phyloP scores from a whole-genome alignment of 1,140 invertebrate genomes.

The Cotesia chilonis region DNA sequence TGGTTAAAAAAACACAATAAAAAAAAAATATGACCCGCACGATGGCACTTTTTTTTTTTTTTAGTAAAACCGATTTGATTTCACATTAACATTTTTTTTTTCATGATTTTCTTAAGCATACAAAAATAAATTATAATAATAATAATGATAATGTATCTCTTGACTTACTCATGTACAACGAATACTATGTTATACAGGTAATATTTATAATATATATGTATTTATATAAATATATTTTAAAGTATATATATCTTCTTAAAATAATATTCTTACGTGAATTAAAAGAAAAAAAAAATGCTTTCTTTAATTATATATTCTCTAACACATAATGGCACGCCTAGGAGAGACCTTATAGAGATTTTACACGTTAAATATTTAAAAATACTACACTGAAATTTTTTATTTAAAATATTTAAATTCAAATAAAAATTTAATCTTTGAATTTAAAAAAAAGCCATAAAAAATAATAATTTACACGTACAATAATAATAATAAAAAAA shows the following conservation, averaged over 20 bases:
- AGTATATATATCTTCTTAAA: constrained; percentile 37
- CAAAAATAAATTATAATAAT: constrained; percentile 59
- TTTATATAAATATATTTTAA: constrained; percentile 42
- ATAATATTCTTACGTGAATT: constrained; percentile 24
- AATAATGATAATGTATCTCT: constrained; percentile 53
- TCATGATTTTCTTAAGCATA: constrained; percentile 52
- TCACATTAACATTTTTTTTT: constrained; percentile 22
- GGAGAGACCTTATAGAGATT: constrained; percentile 37
- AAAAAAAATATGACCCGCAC: constrained; percentile 11
- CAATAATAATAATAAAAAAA: no score
- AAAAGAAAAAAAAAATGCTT: constrained; percentile 29
- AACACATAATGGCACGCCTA: constrained; percentile 44
- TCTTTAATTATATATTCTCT: constrained; percentile 35
- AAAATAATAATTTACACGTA: no score
- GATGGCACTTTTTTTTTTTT: constrained; percentile 4
- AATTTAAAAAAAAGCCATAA: no score
- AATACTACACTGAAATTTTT: no score
- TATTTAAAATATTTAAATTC: constrained; percentile 7
- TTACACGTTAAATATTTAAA: constrained; percentile 19
- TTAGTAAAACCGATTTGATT: constrained; percentile 7
- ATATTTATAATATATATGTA: not conserved
- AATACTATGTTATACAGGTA: constrained; percentile 54
- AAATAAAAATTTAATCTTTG: no score
- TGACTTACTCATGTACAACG: constrained; percentile 55
- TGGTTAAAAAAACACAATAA: not conserved